phyloP scores from a whole-genome alignment of 1,140 invertebrate species.

The Sesamia nonagrioides region DNA sequence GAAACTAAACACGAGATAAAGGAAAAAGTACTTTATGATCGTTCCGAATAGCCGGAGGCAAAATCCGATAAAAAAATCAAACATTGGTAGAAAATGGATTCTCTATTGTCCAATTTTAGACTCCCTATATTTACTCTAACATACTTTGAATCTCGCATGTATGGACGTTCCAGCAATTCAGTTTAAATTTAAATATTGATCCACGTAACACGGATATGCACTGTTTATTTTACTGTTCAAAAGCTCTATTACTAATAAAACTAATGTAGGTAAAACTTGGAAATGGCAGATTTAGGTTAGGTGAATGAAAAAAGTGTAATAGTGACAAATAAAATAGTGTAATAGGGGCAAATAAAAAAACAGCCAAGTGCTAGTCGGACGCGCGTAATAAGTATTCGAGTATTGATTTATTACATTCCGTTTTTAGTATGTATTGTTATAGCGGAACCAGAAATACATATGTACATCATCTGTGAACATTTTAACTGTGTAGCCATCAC shows the following conservation, averaged over 20 bases:
- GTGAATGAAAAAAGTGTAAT: neutral
- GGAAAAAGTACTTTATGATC: constrained; percentile 32
- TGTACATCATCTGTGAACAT: no score
- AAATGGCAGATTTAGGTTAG: neutral
- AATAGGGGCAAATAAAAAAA: no score
- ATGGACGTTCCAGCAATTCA: constrained; percentile 41
- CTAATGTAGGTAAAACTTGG: constrained; percentile 6
- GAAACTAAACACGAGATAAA: constrained; percentile 35
- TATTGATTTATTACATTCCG: no score
- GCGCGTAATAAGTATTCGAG: no score
- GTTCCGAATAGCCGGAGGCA: constrained; percentile 27
- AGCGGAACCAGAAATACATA: no score
- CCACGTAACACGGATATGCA: constrained; percentile 36
- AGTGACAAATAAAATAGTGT: no score
- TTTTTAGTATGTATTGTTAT: no score
- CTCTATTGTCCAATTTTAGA: constrained; percentile 39
- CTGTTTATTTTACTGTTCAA: constrained; percentile 41
- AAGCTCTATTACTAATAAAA: constrained; percentile 1
- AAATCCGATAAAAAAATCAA: constrained; percentile 35
- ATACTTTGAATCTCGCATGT: constrained; percentile 21
- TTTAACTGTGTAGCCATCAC: no score
- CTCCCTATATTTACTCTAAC: constrained; percentile 36
- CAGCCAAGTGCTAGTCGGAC: no score
- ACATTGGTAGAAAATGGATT: constrained; percentile 36
- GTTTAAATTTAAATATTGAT: constrained; percentile 57